phyloP scores from a whole-genome alignment of 2,797 vertebrate genomes.

The Paratrypauchen microcephalus region DNA sequence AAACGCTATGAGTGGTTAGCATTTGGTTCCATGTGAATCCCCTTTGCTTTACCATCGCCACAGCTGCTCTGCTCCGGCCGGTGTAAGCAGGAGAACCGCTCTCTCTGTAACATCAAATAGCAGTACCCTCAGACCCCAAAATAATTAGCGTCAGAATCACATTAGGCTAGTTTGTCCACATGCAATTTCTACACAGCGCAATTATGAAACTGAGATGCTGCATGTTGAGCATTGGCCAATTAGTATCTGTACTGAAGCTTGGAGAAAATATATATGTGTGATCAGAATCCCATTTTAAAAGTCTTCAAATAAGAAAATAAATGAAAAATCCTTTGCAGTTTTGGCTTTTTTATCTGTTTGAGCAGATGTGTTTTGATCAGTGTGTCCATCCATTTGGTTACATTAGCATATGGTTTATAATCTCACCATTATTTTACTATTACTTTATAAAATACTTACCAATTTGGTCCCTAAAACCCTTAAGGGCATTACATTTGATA shows the following conservation, averaged over 20 bases:
- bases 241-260: slow-evolving; percentile 2
- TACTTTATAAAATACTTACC: neutral
- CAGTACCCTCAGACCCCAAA: slow-evolving; percentile 19
- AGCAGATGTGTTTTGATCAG: slow-evolving; percentile 6
- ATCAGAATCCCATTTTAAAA: slow-evolving; percentile 1
- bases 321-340: neutral
- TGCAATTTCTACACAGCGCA: neutral
- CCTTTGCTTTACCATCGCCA: neutral
- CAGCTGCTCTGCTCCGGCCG: neutral
- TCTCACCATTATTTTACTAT: neutral
- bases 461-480: slow-evolving; percentile 17
- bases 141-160: slow-evolving; percentile 34
- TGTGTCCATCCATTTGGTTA: neutral
- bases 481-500: slow-evolving; percentile 21
- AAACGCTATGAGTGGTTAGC: neutral
- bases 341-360: neutral
- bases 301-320: neutral
- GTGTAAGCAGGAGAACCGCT: neutral
- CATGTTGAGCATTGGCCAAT: slow-evolving; percentile 7
- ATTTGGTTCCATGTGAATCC: neutral
- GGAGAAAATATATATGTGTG: slow-evolving; percentile 6
- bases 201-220: slow-evolving; percentile 7
- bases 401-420: neutral
- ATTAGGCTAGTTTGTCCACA: slow-evolving; percentile 19
- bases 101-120: slow-evolving; percentile 3